Conservation (phyloP, 1,140 invertebrate species). For the Hetaerina americana region DNA sequence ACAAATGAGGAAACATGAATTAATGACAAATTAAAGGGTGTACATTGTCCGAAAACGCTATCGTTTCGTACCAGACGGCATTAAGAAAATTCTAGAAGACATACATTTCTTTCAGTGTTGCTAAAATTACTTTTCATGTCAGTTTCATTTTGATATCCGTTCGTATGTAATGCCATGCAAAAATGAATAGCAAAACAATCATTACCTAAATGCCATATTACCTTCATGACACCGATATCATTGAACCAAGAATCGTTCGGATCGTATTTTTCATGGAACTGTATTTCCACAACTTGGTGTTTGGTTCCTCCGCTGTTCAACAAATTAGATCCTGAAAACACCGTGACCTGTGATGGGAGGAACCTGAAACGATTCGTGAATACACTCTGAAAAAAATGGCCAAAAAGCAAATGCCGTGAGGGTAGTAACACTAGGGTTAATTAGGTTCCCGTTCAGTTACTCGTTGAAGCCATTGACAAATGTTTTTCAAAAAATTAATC, state of each 20-base stretch:
- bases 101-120: not conserved
- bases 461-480: not conserved
- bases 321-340: not conserved
- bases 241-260: slow-evolving; percentile 9
- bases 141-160: not conserved
- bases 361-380: not conserved
- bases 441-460: not conserved
- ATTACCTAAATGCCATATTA: not conserved
- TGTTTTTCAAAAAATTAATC: not conserved
- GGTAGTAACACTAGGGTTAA: not conserved
- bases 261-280: not conserved
- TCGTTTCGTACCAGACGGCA: not conserved
- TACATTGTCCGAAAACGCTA: not conserved
- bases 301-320: not conserved
- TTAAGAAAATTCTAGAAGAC: not conserved
- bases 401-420: not conserved
- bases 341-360: not conserved
- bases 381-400: not conserved
- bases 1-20: not conserved
- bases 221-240: not conserved
- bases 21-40: not conserved
- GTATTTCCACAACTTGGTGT: slow-evolving; percentile 1
- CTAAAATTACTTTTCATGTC: not conserved
- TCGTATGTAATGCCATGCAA: not conserved
- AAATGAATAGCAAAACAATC: not conserved